Base-by-base conservation (phyloP, 1,140 invertebrate species). In the Cyphomyrmex costatus region DNA sequence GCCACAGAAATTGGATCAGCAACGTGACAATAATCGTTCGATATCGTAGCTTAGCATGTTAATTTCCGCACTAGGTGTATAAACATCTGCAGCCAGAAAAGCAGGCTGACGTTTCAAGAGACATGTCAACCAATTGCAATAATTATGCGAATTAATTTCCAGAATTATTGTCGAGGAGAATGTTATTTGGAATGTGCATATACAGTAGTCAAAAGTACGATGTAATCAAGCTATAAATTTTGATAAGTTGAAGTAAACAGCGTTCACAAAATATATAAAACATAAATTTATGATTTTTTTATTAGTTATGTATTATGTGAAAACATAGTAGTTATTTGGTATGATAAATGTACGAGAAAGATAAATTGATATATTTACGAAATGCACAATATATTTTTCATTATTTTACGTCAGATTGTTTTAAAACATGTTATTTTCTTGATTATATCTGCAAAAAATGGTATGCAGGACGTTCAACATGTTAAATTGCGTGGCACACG, bases 401-500 rank as follows among this genome's bases (percentile, higher is more conserved):
- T 24, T 60, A 14, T 10, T 36, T 42, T 36, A 74, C 14, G 14
- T 76, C 36, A 49, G 7, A 16, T 30, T 5, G n/a, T 61, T 46
- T 77, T 77, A n/a, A 14, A 61, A 36, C 36, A 7, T 51, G 33
- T 79, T 66, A 36, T 80, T 0, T 24, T 19, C 14, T 12, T 1
- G n/a, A 53, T 80, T 33, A 27, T 46, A 68, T 56, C 33, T 24
- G 46, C n/a, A 24, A 30, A 16, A 53, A 79, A 79, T 53, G 46
- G 66, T 53, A 53, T 24, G 14, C 16, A 21, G 36, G 16, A 46
- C 21, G 16, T 42, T 33, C 33, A 24, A 14, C 65, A 36, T 58
- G n/a, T 21, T 76, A n/a, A n/a, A 77, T 77, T 61, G 24, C 56
- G 16, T 77, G 74, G 30, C 56, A 46, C 74, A 77, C n/a, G 56